Evolutionary conservation across 1,140 invertebrate species (phyloP).

Genomic region (Formica selysi): DNA sequence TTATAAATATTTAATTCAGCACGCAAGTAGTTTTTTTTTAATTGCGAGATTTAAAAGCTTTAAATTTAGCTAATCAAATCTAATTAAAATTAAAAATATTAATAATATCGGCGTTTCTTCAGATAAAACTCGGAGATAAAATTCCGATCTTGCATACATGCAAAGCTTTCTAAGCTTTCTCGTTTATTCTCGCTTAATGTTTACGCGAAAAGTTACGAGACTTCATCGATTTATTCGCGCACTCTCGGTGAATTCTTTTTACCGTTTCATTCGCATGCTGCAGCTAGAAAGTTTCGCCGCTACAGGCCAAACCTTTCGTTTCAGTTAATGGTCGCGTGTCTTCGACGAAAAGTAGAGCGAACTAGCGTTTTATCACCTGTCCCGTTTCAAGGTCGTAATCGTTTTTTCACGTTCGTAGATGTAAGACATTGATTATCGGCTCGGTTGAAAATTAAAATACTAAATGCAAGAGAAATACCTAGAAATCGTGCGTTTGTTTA

Average conservation of each 20-base stretch:
- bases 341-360: constrained; percentile 47
- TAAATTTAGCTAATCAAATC: background rate
- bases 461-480: background rate
- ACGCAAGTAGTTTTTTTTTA: background rate
- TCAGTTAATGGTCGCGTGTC: constrained; percentile 55
- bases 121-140: background rate
- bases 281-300: constrained; percentile 44
- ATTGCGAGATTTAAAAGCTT: background rate
- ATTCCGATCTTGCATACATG: constrained; percentile 23
- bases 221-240: constrained; percentile 35
- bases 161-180: constrained; percentile 31
- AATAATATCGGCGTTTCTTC: background rate
- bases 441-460: background rate
- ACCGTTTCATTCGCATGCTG: constrained; percentile 27
- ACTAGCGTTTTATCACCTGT: constrained; percentile 39
- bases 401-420: constrained; percentile 21
- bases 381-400: constrained; percentile 46
- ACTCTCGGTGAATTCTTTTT: constrained; percentile 32
- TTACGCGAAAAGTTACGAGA: constrained; percentile 35
- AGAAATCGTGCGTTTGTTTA: background rate
- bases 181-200: constrained; percentile 22
- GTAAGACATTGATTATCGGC: background rate
- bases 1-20: background rate
- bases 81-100: background rate
- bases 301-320: constrained; percentile 38